phyloP scores from a whole-genome alignment of 2,888 invertebrate genomes.

The Pseudoips prasinana region DNA sequence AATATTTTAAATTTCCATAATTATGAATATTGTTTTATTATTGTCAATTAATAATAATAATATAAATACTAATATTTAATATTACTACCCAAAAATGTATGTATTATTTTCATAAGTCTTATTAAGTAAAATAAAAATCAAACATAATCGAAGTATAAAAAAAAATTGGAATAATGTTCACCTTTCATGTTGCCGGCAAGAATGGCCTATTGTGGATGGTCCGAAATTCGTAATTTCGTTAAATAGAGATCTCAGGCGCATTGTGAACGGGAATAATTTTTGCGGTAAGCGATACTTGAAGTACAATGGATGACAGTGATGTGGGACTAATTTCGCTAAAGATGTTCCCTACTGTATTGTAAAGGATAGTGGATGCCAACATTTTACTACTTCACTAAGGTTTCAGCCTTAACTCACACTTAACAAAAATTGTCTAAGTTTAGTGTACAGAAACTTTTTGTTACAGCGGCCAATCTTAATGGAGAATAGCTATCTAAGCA shows the following conservation, averaged over 20 bases:
- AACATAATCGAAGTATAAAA: constrained; percentile 17
- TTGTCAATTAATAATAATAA: too few species aligned
- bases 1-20: too few species aligned
- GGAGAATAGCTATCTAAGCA: too few species aligned
- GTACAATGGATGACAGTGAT: constrained; percentile 69
- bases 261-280: constrained; percentile 73
- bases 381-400: too few species aligned
- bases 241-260: constrained; percentile 68
- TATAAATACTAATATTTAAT: too few species aligned
- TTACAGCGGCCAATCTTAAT: too few species aligned
- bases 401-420: too few species aligned
- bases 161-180: constrained; percentile 1
- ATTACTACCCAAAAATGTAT: too few species aligned
- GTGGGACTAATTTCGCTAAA: constrained; percentile 51
- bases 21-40: too few species aligned
- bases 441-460: too few species aligned
- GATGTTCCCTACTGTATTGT: constrained; percentile 14
- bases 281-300: constrained; percentile 77
- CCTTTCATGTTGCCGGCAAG: constrained; percentile 45
- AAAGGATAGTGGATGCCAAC: constrained; percentile 1
- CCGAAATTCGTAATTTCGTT: constrained; percentile 71
- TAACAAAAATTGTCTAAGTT: too few species aligned
- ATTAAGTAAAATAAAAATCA: background rate
- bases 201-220: constrained; percentile 40
- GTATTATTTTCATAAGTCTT: too few species aligned